Conservation (phyloP, 2,888 invertebrate genomes). For the Yponomeuta evonymella region DNA sequence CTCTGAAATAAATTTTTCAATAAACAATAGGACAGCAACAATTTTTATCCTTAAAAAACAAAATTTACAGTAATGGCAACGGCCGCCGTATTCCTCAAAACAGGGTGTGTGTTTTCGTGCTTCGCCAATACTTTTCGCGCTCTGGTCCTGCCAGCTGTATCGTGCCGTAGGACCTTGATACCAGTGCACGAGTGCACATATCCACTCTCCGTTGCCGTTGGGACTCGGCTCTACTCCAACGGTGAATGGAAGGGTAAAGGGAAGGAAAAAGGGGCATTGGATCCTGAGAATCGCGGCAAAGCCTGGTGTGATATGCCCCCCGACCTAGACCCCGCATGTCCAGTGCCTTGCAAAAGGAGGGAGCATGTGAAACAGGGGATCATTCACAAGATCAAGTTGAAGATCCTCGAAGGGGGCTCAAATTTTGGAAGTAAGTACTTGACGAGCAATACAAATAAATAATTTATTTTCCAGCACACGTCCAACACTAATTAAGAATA, state of each 20-base stretch:
- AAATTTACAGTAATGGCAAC: not conserved
- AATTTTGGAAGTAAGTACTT: conserved; percentile 61
- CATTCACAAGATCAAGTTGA: conserved; percentile 56
- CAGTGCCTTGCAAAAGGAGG: conserved; percentile 39
- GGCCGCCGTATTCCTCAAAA: not conserved
- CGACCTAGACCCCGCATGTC: conserved; percentile 41
- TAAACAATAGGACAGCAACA: not conserved
- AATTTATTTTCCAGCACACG: too few species aligned
- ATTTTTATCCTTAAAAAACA: not conserved
- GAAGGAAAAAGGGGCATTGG: not conserved
- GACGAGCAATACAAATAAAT: not conserved
- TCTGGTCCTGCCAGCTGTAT: not conserved
- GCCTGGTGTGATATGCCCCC: conserved; percentile 40
- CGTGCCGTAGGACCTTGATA: not conserved
- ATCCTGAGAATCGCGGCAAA: not conserved
- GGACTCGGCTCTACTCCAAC: not conserved
- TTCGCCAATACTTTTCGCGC: not conserved
- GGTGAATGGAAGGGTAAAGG: not conserved
- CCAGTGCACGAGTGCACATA: not conserved
- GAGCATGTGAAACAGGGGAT: conserved; percentile 45
- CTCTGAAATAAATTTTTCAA: not conserved
- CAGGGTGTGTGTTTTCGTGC: not conserved
- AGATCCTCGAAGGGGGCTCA: conserved; percentile 57
- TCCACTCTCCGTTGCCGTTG: not conserved
- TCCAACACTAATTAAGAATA: too few species aligned